Conservation (phyloP, 2,113 vertebrate genomes). For the Delphinapterus leucas region DNA sequence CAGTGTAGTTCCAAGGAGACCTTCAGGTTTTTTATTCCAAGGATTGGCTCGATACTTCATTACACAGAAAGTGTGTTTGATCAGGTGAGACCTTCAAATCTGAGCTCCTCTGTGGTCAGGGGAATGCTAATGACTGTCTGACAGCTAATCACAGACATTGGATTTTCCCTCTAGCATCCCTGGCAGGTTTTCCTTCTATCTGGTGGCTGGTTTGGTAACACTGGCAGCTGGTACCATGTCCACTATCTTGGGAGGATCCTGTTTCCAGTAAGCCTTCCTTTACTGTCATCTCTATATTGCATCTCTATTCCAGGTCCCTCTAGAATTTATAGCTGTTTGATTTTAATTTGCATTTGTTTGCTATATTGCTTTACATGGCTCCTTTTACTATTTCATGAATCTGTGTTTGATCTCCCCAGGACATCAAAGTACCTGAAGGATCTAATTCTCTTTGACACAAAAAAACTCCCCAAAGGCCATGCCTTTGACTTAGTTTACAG, state of each 20-base stretch:
- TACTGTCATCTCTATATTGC: background rate
- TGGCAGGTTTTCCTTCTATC: background rate
- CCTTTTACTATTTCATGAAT: background rate
- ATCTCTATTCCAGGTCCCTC: background rate
- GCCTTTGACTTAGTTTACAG: background rate
- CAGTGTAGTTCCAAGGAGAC: conserved; percentile 13
- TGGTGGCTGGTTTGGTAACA: background rate
- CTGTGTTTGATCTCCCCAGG: background rate
- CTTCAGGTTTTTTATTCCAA: background rate
- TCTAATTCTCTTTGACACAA: background rate
- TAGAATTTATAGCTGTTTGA: background rate
- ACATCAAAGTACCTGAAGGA: background rate
- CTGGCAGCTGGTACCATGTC: conserved; percentile 5
- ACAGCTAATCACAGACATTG: conserved; percentile 26
- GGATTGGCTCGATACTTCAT: conserved; percentile 35
- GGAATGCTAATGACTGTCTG: conserved; percentile 52
- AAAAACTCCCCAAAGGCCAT: background rate
- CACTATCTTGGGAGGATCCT: background rate
- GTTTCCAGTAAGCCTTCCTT: background rate
- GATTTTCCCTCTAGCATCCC: background rate
- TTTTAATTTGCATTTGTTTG: conserved; percentile 17
- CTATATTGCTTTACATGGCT: background rate
- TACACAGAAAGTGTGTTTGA: conserved; percentile 28
- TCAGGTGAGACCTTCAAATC: conserved; percentile 45
- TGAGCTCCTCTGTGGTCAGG: conserved; percentile 11